These are phyloP conservation scores for Scylla paramamosain DNA, from an alignment of 1,140 invertebrate genomes.

Conservation along the genomic window DNA sequence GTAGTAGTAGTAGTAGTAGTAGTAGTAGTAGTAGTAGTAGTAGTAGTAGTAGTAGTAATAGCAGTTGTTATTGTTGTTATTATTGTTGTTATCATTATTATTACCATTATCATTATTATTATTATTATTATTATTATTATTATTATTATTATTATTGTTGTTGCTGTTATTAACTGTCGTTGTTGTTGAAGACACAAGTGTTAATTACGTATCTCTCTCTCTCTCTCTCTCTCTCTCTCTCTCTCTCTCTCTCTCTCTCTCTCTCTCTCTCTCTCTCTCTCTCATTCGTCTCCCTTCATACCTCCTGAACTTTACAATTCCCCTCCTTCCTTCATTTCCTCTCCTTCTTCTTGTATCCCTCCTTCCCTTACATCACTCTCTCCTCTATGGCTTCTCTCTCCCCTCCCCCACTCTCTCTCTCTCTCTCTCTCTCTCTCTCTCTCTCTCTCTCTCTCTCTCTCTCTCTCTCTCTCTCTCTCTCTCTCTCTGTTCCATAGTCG, in stretches of 20 bases:
- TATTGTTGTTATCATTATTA: neutral
- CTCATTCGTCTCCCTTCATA: neutral
- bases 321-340: slow-evolving; percentile 38
- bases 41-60: neutral
- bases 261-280: slow-evolving; percentile 45
- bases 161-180: too few species aligned
- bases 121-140: neutral
- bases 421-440: neutral
- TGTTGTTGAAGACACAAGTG: too few species aligned
- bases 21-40: slow-evolving; percentile 3
- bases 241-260: slow-evolving; percentile 48
- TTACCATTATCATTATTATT: neutral
- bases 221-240: slow-evolving; percentile 48
- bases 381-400: slow-evolving; percentile 21
- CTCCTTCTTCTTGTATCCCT: neutral
- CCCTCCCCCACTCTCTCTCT: neutral
- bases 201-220: neutral
- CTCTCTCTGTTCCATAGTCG: neutral
- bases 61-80: neutral
- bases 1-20: slow-evolving; percentile 22
- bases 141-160: too few species aligned
- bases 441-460: slow-evolving; percentile 26
- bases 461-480: slow-evolving; percentile 8
- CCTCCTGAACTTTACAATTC: neutral
- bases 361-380: neutral